phyloP scores from a whole-genome alignment of 2,797 vertebrate genomes.

The Coilia nasus region DNA sequence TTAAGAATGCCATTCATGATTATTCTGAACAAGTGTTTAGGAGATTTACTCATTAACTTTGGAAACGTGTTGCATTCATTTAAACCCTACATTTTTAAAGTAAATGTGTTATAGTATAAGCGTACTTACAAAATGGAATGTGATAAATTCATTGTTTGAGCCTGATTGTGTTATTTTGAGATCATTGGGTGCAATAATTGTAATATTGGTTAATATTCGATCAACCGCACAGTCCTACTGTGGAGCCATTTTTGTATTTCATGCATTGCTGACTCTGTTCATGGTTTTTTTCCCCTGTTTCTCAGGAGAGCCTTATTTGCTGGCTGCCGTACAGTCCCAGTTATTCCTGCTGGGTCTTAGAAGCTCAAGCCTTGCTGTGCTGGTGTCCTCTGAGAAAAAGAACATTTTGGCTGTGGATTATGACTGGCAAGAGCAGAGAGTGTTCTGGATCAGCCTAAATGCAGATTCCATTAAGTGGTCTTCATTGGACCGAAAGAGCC shows the following conservation, averaged over 20 bases:
- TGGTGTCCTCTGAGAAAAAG: slow-evolving; percentile 74
- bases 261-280: not conserved
- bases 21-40: too few species aligned
- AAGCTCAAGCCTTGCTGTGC: slow-evolving; percentile 73
- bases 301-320: slow-evolving; percentile 78
- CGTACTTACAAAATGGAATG: too few species aligned
- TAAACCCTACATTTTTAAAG: too few species aligned
- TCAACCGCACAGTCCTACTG: not conserved
- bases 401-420: slow-evolving; percentile 85
- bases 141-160: too few species aligned
- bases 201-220: too few species aligned
- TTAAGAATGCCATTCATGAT: too few species aligned
- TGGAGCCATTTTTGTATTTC: not conserved
- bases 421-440: slow-evolving; percentile 79
- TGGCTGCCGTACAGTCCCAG: slow-evolving; percentile 81
- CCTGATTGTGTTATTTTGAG: too few species aligned
- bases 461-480: slow-evolving; percentile 85
- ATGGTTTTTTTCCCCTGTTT: not conserved
- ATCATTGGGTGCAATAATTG: too few species aligned
- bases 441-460: slow-evolving; percentile 86
- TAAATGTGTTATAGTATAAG: too few species aligned
- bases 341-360: slow-evolving; percentile 79
- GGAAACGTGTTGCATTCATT: too few species aligned
- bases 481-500: slow-evolving; percentile 74
- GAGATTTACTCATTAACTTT: too few species aligned